Conservation (phyloP, 2,888 invertebrate species). For the Protonemura montana region DNA sequence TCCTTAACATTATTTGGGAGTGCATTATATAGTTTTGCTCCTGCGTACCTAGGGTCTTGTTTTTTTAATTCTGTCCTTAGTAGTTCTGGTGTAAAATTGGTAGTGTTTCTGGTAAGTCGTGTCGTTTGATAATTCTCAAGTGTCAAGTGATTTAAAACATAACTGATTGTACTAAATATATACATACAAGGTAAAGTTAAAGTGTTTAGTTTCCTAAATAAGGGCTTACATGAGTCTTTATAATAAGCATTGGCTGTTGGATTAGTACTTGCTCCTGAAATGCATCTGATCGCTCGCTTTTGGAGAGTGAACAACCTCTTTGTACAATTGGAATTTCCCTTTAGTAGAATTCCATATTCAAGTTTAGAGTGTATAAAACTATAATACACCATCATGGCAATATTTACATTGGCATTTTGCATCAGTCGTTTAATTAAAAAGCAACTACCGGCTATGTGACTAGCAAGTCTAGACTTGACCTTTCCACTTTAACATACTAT, state of each 20-base stretch:
- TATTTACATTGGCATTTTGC: background rate
- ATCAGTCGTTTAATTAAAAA: background rate
- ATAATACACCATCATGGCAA: background rate
- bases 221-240: background rate
- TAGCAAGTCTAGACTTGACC: background rate
- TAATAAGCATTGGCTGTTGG: too few relatives aligned
- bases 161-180: too few relatives aligned
- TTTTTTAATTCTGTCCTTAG: too few relatives aligned
- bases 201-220: background rate
- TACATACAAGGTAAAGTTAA: background rate
- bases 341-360: background rate
- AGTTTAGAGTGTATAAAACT: constrained; percentile 7
- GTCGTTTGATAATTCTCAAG: too few relatives aligned
- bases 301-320: background rate
- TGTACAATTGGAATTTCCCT: background rate
- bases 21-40: too few relatives aligned
- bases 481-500: too few relatives aligned
- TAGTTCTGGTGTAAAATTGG: too few relatives aligned
- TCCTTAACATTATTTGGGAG: too few relatives aligned
- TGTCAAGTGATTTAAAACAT: too few relatives aligned
- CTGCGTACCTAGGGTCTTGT: too few relatives aligned
- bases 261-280: background rate
- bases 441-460: background rate
- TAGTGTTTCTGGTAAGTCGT: too few relatives aligned
- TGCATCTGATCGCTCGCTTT: background rate